These are phyloP conservation scores for Gymnodraco acuticeps DNA, from an alignment of 2,797 vertebrate genomes.

Conservation along the genomic window DNA sequence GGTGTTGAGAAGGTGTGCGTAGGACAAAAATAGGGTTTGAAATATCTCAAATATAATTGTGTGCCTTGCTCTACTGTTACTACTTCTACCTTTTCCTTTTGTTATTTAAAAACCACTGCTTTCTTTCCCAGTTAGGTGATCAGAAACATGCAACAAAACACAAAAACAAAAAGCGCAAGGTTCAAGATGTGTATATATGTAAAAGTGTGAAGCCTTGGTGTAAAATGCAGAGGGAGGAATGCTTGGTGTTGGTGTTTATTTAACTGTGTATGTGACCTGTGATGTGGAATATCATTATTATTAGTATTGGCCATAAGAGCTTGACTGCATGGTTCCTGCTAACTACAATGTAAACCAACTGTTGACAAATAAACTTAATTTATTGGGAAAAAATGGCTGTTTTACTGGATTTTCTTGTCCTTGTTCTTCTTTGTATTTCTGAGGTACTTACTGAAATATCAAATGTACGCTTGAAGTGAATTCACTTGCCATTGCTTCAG, in stretches of 20 bases:
- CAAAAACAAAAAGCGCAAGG: constrained; percentile 74
- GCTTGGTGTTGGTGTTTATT: constrained; percentile 90
- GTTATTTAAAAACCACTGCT: constrained; percentile 85
- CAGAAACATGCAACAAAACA: constrained; percentile 62
- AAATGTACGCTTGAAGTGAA: too few relatives aligned
- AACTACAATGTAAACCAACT: constrained; percentile 73
- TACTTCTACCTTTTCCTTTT: constrained; percentile 91
- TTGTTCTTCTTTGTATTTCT: too few relatives aligned
- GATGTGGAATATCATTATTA: constrained; percentile 87
- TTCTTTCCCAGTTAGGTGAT: constrained; percentile 86
- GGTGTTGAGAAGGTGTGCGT: constrained; percentile 47
- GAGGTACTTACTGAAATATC: too few relatives aligned
- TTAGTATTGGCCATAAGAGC: constrained; percentile 90
- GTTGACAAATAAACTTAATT: constrained; percentile 93
- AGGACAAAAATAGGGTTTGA: constrained; percentile 79
- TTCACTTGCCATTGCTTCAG: too few relatives aligned
- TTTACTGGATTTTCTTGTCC: not conserved
- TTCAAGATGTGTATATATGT: constrained; percentile 93
- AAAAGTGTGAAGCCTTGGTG: constrained; percentile 81
- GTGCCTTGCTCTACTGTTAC: constrained; percentile 95
- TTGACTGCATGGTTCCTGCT: constrained; percentile 96
- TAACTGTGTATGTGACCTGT: constrained; percentile 87
- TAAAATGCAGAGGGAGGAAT: constrained; percentile 84
- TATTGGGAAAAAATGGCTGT: constrained; percentile 75
- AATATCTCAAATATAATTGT: constrained; percentile 81